Conservation (phyloP, 2,888 invertebrate species). For the Malachius bipustulatus region DNA sequence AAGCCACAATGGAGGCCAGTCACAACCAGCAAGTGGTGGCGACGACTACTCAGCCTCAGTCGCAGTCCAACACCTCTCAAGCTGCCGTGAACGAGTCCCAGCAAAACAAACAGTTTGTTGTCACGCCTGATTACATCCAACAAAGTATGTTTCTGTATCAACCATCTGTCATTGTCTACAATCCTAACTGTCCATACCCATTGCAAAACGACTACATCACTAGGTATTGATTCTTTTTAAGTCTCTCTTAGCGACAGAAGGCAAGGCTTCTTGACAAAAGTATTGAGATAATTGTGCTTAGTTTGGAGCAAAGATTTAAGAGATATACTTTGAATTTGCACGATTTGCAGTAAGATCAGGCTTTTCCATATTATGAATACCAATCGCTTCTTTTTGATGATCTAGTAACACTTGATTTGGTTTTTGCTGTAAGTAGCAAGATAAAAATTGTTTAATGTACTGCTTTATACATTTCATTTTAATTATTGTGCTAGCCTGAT, state of each 20-base stretch:
- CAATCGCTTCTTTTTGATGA: too few relatives aligned
- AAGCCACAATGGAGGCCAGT: constrained; percentile 28
- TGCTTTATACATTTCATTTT: too few relatives aligned
- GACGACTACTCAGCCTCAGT: constrained; percentile 4
- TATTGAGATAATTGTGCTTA: constrained; percentile 8
- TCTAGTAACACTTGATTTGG: too few relatives aligned
- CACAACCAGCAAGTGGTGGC: constrained; percentile 13
- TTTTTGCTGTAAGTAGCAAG: too few relatives aligned
- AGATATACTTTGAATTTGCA: too few relatives aligned
- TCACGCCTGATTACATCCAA: constrained; percentile 87
- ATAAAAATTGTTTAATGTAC: too few relatives aligned
- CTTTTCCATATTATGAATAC: too few relatives aligned
- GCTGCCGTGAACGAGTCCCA: constrained; percentile 32
- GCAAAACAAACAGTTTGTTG: constrained; percentile 56
- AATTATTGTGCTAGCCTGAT: too few relatives aligned
- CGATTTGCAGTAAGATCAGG: too few relatives aligned
- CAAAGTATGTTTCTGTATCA: constrained; percentile 64
- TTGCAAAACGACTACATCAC: constrained; percentile 35
- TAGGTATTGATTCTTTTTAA: constrained; percentile 23
- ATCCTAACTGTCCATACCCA: constrained; percentile 37
- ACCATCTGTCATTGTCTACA: constrained; percentile 37
- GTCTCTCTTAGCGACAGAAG: constrained; percentile 20
- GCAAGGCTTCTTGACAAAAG: constrained; percentile 23
- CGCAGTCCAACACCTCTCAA: constrained; percentile 15
- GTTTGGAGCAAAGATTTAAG: too few relatives aligned